These are phyloP conservation scores for Helicoverpa assulta DNA, from an alignment of 2,888 invertebrate species.

Conservation along the genomic window DNA sequence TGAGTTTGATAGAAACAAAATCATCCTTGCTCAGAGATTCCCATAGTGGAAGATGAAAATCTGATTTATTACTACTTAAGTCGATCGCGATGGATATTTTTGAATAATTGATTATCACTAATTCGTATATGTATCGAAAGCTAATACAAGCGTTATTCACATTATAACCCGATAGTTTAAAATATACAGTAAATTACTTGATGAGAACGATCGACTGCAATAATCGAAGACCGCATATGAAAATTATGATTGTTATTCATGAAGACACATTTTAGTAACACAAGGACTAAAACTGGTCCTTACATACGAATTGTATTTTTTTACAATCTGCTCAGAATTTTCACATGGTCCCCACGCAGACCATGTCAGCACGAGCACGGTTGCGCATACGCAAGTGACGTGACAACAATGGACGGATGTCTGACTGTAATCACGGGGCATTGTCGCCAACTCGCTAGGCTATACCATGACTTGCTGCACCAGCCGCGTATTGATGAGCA, in stretches of 20 bases:
- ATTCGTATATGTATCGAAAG: too few species aligned
- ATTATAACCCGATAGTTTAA: too few species aligned
- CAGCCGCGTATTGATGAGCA: slow-evolving; percentile 39
- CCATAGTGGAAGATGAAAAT: too few species aligned
- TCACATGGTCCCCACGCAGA: slow-evolving; percentile 30
- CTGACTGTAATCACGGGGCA: slow-evolving; percentile 67
- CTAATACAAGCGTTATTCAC: too few species aligned
- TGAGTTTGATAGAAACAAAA: too few species aligned
- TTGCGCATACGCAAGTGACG: slow-evolving; percentile 54
- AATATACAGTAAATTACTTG: neutral
- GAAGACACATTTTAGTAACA: neutral
- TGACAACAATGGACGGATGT: slow-evolving; percentile 80
- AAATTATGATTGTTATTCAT: neutral
- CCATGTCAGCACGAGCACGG: slow-evolving; percentile 36
- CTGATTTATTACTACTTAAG: too few species aligned
- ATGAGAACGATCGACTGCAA: neutral
- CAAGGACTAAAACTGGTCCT: slow-evolving; percentile 6
- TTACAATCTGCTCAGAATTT: slow-evolving; percentile 31
- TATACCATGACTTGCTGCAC: slow-evolving; percentile 37
- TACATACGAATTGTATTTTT: neutral
- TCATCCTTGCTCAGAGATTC: too few species aligned
- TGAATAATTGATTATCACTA: too few species aligned
- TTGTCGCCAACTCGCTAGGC: slow-evolving; percentile 58
- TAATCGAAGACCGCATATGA: neutral
- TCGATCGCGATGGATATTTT: too few species aligned